Conservation (phyloP, 2,888 invertebrate genomes). For the Eupithecia insigniata region DNA sequence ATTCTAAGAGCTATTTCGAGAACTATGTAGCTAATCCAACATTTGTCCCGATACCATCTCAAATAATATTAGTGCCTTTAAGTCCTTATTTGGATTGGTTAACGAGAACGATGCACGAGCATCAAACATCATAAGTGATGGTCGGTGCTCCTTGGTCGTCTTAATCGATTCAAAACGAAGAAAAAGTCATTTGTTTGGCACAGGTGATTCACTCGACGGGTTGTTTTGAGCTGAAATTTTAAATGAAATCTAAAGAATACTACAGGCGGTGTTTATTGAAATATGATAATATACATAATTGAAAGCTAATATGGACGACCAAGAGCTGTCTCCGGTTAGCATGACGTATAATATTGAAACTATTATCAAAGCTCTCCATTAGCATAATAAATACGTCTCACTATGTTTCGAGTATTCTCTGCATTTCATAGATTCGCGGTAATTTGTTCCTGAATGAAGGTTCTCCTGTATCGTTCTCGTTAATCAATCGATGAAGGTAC, state of each 20-base stretch:
- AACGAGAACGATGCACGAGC: not conserved
- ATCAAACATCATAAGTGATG: not conserved
- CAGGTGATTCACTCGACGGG: not conserved
- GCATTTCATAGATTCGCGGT: not conserved
- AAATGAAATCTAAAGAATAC: not conserved
- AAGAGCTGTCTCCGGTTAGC: not conserved
- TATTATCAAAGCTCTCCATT: not conserved
- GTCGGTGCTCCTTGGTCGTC: not conserved
- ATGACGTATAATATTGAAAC: not conserved
- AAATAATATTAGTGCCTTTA: not conserved
- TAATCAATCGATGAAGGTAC: not conserved
- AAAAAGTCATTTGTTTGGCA: not conserved
- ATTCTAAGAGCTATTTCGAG: not conserved
- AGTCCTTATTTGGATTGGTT: constrained; percentile 4
- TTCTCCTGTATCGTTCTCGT: not conserved
- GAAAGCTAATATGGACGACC: too few relatives aligned
- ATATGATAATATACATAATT: too few relatives aligned
- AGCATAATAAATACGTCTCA: not conserved
- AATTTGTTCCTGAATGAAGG: not conserved
- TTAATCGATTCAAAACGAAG: not conserved
- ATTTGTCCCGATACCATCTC: not conserved
- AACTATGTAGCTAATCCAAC: not conserved
- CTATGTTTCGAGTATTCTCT: not conserved
- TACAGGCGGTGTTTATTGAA: not conserved
- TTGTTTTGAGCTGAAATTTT: not conserved